Conservation (phyloP, 1,140 invertebrate genomes). For the Heliconius hermathena region DNA sequence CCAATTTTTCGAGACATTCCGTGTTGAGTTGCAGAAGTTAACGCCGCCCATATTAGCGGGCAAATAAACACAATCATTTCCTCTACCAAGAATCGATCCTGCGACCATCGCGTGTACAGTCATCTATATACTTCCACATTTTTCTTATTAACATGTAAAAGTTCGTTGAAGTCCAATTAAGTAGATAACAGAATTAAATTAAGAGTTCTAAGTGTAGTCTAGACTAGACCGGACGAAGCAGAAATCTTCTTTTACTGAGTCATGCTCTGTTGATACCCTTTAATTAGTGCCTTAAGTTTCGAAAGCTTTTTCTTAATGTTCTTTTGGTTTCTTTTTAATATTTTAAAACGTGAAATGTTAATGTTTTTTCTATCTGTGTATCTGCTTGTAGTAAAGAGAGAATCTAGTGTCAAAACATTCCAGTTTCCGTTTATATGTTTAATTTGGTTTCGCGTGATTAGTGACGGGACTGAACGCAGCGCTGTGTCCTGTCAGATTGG, state of each 20-base stretch:
- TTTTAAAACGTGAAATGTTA: too few species aligned
- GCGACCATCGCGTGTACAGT: background rate
- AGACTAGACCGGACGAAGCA: slow-evolving; percentile 7
- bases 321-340: too few species aligned
- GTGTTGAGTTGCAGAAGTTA: background rate
- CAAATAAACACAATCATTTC: background rate
- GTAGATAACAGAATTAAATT: slow-evolving; percentile 13
- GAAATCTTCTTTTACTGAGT: slow-evolving; percentile 1
- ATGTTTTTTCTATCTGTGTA: too few species aligned
- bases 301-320: background rate
- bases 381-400: too few species aligned
- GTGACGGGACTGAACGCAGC: too few species aligned
- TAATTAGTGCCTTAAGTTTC: background rate
- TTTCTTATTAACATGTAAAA: slow-evolving; percentile 5
- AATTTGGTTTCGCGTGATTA: too few species aligned
- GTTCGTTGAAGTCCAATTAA: slow-evolving; percentile 2
- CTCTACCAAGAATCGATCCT: background rate
- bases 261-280: slow-evolving; percentile 14
- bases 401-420: too few species aligned
- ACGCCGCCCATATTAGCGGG: background rate
- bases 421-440: too few species aligned
- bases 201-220: background rate
- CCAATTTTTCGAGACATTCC: too few species aligned
- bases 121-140: background rate
- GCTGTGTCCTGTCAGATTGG: too few species aligned